Evolutionary conservation across 2,888 invertebrate species (phyloP).

Genomic region (Nymphalis c-album): DNA sequence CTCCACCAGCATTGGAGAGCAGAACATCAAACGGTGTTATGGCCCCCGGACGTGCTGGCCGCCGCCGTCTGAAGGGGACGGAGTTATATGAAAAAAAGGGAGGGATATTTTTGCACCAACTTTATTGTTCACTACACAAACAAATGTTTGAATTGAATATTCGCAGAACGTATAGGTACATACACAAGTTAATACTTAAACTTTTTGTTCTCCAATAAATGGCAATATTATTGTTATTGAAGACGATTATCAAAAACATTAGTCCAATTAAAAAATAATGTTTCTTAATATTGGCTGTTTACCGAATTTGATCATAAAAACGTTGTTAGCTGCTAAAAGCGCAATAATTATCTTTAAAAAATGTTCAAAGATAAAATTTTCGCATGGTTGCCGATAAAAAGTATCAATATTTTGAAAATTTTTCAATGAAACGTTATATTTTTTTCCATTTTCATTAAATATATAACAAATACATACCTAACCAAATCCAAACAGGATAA

Average conservation of each 20-base stretch:
- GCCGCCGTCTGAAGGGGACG: constrained; percentile 62
- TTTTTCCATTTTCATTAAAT: neutral
- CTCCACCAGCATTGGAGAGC: constrained; percentile 80
- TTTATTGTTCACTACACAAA: constrained; percentile 76
- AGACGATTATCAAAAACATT: constrained; percentile 9
- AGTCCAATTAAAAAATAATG: neutral
- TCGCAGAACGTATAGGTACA: constrained; percentile 19
- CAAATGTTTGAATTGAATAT: constrained; percentile 47
- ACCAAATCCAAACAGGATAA: neutral
- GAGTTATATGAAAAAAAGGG: constrained; percentile 57
- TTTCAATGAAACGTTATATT: neutral
- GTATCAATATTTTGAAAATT: too few relatives aligned
- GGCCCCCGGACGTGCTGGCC: constrained; percentile 77
- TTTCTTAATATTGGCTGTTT: constrained; percentile 2
- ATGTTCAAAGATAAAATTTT: neutral
- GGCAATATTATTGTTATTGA: constrained; percentile 10
- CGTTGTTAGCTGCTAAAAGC: neutral
- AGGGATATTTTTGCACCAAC: constrained; percentile 68
- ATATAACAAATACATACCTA: neutral
- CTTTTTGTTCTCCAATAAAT: constrained; percentile 1
- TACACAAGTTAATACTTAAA: constrained; percentile 16
- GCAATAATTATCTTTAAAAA: neutral
- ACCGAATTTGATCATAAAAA: constrained; percentile 8
- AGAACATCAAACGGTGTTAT: constrained; percentile 81
- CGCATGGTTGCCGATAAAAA: neutral